Conservation (phyloP, 2,113 vertebrate genomes). For the Sterrhoptilus dennistouni region DNA sequence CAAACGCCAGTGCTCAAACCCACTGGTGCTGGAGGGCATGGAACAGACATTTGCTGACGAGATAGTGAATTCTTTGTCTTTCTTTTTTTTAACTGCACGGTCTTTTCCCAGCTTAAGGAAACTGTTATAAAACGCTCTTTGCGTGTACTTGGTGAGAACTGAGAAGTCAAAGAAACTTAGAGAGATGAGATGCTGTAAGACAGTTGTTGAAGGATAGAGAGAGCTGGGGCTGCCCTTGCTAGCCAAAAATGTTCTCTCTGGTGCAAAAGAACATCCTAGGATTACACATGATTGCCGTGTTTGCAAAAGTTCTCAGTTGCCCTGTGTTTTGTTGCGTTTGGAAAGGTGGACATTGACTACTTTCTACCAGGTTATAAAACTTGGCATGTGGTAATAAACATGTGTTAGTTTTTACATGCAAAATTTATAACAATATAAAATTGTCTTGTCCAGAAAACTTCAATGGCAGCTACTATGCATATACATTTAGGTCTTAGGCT, state of each 20-base stretch:
- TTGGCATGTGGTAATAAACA: background rate
- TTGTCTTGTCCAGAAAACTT: background rate
- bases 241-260: background rate
- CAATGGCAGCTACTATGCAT: background rate
- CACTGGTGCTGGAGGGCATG: background rate
- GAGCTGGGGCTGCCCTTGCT: background rate
- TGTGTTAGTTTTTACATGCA: background rate
- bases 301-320: background rate
- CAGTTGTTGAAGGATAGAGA: background rate
- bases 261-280: background rate
- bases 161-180: background rate
- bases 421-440: background rate
- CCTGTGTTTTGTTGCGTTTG: rapidly evolving
- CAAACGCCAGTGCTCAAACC: background rate
- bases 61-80: background rate
- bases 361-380: background rate
- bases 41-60: background rate
- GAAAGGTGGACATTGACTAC: background rate
- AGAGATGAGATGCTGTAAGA: background rate
- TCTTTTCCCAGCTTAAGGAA: background rate
- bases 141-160: background rate
- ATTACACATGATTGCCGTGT: rapidly evolving
- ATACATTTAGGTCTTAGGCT: background rate
- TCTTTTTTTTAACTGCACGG: background rate
- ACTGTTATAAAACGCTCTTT: background rate